Base-by-base conservation (phyloP, 23 tunicate genomes). In the Trididemnum clinides region DNA sequence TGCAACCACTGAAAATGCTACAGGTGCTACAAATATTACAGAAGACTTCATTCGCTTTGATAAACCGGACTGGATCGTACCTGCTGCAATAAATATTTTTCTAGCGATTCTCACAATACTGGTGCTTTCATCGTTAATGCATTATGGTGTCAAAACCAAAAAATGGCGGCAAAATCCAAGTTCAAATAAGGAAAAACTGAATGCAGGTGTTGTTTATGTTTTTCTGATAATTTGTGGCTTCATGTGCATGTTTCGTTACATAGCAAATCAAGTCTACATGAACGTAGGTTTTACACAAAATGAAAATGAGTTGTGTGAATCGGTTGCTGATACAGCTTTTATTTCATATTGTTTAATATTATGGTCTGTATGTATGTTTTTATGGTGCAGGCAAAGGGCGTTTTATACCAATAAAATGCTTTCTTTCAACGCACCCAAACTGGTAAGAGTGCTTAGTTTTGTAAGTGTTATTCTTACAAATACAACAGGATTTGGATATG, bases 381-480 rank as follows among this genome's bases (percentile, higher is more conserved):
- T 84, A 1, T 89, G 93, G 93, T 37, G 84, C 0, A 84, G 93
- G 7, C 93, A 89, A 35, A 58, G 64, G 10, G 64, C 85, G 19
- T 70, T 89, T 34, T 89, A 89, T 59, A 72, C 82, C 33, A 88
- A 89, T 34, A 74, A 77, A 83, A 88, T 78, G 77, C 69, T 89
- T 70, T 73, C 80, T 28, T 58, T 64, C n/a, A 39, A 50, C 0
- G 34, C 72, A 1, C 80, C 71, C 0, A 76, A 33, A 49, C 1
- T n/a, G 21, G 79, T 89, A 0, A 33, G 54, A 49, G 74, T 64
- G 23, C 35, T 89, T 32, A 84, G 93, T 30, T 86, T 77, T 15
- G 36, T 58, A 3, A 88, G 93, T 20, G 59, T 89, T 3, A 39
- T 58, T 1, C 30, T 84, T 22, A 62, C 84, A 26, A 73, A 77